Evolutionary conservation across 1,140 invertebrate species (phyloP).

Genomic region (Agrypnia vestita): DNA sequence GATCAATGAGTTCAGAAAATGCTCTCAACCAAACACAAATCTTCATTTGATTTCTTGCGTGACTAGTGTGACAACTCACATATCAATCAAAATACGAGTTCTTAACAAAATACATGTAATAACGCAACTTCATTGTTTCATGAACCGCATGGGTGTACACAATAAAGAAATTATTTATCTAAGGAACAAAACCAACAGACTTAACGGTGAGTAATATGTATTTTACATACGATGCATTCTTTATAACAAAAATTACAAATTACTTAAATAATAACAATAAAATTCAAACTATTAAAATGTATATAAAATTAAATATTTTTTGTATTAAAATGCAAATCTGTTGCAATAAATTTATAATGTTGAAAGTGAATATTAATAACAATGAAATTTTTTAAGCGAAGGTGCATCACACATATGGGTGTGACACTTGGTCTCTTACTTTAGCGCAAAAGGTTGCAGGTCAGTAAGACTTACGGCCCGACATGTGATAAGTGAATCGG

Average conservation of each 20-base stretch:
- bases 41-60: slow-evolving; percentile 28
- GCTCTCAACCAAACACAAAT: background rate
- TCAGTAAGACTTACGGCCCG: too few species aligned
- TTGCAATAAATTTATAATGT: too few species aligned
- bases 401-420: too few species aligned
- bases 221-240: background rate
- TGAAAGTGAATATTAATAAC: too few species aligned
- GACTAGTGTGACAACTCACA: slow-evolving; percentile 21
- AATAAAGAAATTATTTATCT: slow-evolving; percentile 29
- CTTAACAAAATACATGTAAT: too few species aligned
- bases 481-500: too few species aligned
- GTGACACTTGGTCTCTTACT: too few species aligned
- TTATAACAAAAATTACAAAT: too few species aligned
- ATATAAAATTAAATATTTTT: slow-evolving; percentile 29
- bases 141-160: background rate
- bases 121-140: background rate
- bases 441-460: too few species aligned
- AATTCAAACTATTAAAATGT: slow-evolving; percentile 41
- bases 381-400: too few species aligned
- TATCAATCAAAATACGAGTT: slow-evolving; percentile 4
- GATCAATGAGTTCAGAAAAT: background rate
- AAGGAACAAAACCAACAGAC: slow-evolving; percentile 42
- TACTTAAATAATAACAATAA: background rate
- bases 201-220: background rate
- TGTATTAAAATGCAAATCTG: background rate